Percentiles rank a stretch among this genome's conserved stretches.
Conservation (phyloP, 2,113 vertebrate species). For the Danionella cerebrum region DNA sequence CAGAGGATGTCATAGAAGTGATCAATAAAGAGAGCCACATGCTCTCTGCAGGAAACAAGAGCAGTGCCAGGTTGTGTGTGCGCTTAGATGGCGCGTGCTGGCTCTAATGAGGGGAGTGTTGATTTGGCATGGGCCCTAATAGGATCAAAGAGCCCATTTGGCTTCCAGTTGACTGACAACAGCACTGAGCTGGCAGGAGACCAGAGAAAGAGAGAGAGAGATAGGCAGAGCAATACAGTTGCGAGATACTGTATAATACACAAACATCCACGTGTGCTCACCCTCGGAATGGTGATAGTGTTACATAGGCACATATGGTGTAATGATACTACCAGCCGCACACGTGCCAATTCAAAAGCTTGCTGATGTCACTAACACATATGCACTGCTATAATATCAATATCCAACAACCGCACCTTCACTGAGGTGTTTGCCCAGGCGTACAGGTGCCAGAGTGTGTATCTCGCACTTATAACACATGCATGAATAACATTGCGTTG, state of each 20-base stretch:
- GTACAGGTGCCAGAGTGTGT: neutral
- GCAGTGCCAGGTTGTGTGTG: constrained; percentile 24
- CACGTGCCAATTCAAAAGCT: neutral
- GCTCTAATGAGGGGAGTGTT: constrained; percentile 71
- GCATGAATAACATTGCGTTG: constrained; percentile 9
- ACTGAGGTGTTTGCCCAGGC: neutral
- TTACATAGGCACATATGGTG: constrained; percentile 4
- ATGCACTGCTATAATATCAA: neutral
- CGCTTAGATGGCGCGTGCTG: constrained; percentile 55
- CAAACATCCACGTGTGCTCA: constrained; percentile 33
- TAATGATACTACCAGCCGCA: neutral
- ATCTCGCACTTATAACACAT: constrained; percentile 6
- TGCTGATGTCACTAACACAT: neutral
- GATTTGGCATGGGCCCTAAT: constrained; percentile 70
- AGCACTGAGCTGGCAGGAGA: constrained; percentile 59
- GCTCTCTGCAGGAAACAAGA: neutral
- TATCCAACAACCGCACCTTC: neutral
- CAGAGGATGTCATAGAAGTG: neutral
- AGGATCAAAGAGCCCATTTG: constrained; percentile 73
- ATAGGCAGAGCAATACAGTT: constrained; percentile 40
- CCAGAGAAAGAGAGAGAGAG: constrained; percentile 60
- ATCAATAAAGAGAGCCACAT: neutral
- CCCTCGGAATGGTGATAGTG: constrained; percentile 1
- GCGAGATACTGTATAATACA: constrained; percentile 21
- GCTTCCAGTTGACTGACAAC: constrained; percentile 65